Evolutionary conservation across 1,140 invertebrate species (phyloP).

Genomic region (Drosophila orena): DNA sequence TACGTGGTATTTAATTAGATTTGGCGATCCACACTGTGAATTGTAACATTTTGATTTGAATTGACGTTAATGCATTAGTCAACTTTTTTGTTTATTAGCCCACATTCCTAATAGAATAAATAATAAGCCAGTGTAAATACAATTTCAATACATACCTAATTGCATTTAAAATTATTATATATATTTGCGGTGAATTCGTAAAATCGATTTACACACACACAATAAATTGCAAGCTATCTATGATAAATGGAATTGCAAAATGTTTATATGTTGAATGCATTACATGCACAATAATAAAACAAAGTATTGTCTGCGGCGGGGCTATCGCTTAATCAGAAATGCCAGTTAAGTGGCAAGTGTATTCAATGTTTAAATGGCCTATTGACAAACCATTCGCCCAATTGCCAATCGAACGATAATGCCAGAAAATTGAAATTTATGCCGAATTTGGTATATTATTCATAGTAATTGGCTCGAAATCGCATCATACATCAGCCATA

Average conservation of each 20-base stretch:
- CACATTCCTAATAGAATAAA: neutral
- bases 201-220: neutral
- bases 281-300: constrained; percentile 3
- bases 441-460: constrained; percentile 19
- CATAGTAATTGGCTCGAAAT: constrained; percentile 15
- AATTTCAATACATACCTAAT: neutral
- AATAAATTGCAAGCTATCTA: neutral
- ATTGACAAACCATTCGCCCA: constrained; percentile 41
- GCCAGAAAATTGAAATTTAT: constrained; percentile 25
- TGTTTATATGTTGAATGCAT: neutral
- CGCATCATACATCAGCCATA: constrained; percentile 11
- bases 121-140: neutral
- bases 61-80: no score
- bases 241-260: neutral
- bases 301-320: neutral
- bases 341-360: constrained; percentile 12
- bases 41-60: no score
- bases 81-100: no score
- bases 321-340: constrained; percentile 13
- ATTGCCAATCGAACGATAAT: constrained; percentile 59
- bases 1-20: no score
- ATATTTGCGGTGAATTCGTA: no score
- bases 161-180: neutral
- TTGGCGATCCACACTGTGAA: no score
- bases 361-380: constrained; percentile 28